phyloP scores from a whole-genome alignment of 2,888 invertebrate genomes.

The Aporophyla lueneburgensis region DNA sequence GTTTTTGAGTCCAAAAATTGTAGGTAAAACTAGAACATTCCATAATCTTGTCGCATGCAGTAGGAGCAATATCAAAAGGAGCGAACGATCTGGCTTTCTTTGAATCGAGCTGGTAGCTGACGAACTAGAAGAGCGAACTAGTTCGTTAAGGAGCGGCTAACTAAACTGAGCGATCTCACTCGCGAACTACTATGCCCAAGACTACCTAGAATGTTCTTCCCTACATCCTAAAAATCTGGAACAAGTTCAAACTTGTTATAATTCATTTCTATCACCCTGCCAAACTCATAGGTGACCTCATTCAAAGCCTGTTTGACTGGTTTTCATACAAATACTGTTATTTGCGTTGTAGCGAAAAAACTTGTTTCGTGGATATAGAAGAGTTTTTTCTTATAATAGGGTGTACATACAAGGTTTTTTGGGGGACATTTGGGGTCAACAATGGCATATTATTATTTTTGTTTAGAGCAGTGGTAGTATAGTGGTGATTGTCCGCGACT shows the following conservation, averaged over 20 bases:
- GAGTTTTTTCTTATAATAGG: neutral
- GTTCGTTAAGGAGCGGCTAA: too few relatives aligned
- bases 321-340: slow-evolving; percentile 53
- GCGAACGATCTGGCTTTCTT: too few relatives aligned
- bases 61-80: too few relatives aligned
- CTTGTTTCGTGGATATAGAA: slow-evolving; percentile 18
- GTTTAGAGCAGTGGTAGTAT: too few relatives aligned
- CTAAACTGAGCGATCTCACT: too few relatives aligned
- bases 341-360: slow-evolving; percentile 33
- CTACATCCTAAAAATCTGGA: neutral
- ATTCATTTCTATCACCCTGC: slow-evolving; percentile 29
- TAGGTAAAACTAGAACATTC: too few relatives aligned
- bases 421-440: neutral
- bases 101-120: too few relatives aligned
- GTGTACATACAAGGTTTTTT: slow-evolving; percentile 1
- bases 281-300: slow-evolving; percentile 49
- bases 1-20: too few relatives aligned
- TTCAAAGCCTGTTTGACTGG: slow-evolving; percentile 48
- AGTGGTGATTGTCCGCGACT: too few relatives aligned
- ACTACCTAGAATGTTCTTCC: slow-evolving; percentile 1
- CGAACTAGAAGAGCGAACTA: too few relatives aligned
- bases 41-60: too few relatives aligned
- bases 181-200: too few relatives aligned
- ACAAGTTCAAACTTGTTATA: slow-evolving; percentile 22
- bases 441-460: neutral